Evolutionary conservation across 2,888 invertebrate species (phyloP).

Genomic region (Cheilosia grossa): DNA sequence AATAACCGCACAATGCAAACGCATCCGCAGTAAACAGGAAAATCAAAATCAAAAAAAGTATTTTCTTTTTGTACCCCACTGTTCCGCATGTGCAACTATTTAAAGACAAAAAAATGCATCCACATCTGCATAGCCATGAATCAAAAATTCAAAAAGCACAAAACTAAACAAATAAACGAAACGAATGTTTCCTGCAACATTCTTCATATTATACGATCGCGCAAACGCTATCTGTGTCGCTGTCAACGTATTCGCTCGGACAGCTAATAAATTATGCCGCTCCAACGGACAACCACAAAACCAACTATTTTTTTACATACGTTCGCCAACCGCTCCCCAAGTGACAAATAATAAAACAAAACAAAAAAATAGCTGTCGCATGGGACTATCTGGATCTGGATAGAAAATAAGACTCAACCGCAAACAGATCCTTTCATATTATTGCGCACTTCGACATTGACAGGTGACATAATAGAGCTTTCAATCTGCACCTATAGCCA

Average conservation of each 20-base stretch:
- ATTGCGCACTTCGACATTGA: constrained; percentile 40
- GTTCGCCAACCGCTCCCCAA: constrained; percentile 47
- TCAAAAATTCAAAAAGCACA: constrained; percentile 30
- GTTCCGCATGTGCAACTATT: constrained; percentile 54
- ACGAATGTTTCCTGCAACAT: constrained; percentile 50
- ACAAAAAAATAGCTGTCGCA: background rate
- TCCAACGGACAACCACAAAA: constrained; percentile 59
- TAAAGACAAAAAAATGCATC: background rate
- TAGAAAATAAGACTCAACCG: constrained; percentile 5
- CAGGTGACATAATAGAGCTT: constrained; percentile 46
- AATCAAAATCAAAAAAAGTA: background rate
- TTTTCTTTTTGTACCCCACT: background rate
- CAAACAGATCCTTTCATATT: constrained; percentile 56
- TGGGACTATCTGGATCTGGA: constrained; percentile 1
- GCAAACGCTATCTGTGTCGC: constrained; percentile 19
- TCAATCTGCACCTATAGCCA: background rate
- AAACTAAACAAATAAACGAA: constrained; percentile 15
- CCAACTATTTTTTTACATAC: constrained; percentile 24
- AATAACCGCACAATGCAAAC: constrained; percentile 10
- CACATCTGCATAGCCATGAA: constrained; percentile 32
- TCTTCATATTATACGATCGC: constrained; percentile 11
- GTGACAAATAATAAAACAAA: constrained; percentile 4
- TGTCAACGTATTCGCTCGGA: constrained; percentile 52
- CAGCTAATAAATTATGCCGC: constrained; percentile 66
- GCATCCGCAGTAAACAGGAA: constrained; percentile 10